Base-by-base conservation (phyloP, 1,140 invertebrate species). In the Papilio machaon region DNA sequence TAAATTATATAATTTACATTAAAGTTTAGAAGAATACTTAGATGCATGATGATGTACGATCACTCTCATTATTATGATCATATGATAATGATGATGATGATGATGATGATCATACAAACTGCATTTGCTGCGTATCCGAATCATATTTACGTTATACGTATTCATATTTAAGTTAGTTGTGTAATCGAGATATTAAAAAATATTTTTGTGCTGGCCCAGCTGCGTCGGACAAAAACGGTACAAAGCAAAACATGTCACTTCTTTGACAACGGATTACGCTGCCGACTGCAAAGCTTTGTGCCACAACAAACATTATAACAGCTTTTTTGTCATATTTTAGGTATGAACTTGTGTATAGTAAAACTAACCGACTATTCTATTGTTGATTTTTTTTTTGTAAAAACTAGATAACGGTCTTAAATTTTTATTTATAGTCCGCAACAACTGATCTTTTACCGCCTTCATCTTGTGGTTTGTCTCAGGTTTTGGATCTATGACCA, bases 241-340 rank as follows among this genome's bases (percentile, higher is more conserved):
- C 76, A 78, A 78, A 78, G 76, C 76, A 78, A 78, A 78, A 78
- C 76, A 60, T 78, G 76, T 60, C 76, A 64, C n/a, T 78, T 78
- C 76, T 78, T 78, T 78, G 76, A 78, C 76, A 78, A 54, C 2
- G 76, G 76, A 78, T 78, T 78, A 78, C 52, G 75, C 35, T 54
- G 54, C 54, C 23, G 38, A 78, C 54, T 78, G 76, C 54, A 78
- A 78, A 78, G 76, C 58, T 78, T 78, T 78, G n/a, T 64, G 76
- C 9, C 58, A 19, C 58, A 78, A 78, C 49, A 35, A 46, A 11
- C 49, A 38, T 77, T 77, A 35, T 58, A 77, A 58, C 76, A 43
- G 52, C 30, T 78, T 78, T 77, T 78, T 76, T 76, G 46, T 17
- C 19, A 76, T 54, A 76, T 76, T 76, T 76, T 30, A 52, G 11